phyloP scores from a whole-genome alignment of 2,113 vertebrate genomes.

The Motacilla alba region DNA sequence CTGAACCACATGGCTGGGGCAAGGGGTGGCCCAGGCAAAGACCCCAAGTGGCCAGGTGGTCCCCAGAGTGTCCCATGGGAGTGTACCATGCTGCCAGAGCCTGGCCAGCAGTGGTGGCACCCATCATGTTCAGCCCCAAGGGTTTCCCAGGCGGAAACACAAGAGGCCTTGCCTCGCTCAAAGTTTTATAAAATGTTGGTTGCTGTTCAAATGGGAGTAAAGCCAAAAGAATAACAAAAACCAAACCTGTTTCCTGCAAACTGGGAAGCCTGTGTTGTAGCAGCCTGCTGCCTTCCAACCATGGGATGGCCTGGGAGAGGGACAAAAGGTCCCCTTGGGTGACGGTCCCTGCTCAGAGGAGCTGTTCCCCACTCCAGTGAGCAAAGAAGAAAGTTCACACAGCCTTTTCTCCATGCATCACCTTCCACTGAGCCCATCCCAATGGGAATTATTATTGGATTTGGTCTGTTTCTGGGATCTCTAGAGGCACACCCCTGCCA shows the following conservation, averaged over 20 bases:
- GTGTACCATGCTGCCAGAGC: background rate
- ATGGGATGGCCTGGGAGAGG: background rate
- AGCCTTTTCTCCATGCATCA: background rate
- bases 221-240: constrained; percentile 57
- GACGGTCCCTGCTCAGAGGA: background rate
- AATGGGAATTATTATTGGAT: background rate
- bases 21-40: background rate
- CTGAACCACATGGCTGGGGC: background rate
- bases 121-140: background rate
- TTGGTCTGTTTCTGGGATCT: background rate
- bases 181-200: constrained; percentile 19
- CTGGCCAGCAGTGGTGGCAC: background rate
- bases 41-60: background rate
- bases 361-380: accelerated
- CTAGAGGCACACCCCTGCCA: accelerated
- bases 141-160: background rate
- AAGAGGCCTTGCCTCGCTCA: background rate
- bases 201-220: constrained; percentile 30
- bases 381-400: background rate
- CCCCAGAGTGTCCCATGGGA: accelerated
- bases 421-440: background rate
- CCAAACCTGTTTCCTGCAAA: constrained; percentile 43
- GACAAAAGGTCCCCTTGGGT: background rate
- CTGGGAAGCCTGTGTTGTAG: background rate
- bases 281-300: background rate